Evolutionary conservation across 2,113 vertebrate species (phyloP), one percentile per base, ranked within the genome.

Genomic region (Leucopsar rothschildi): DNA sequence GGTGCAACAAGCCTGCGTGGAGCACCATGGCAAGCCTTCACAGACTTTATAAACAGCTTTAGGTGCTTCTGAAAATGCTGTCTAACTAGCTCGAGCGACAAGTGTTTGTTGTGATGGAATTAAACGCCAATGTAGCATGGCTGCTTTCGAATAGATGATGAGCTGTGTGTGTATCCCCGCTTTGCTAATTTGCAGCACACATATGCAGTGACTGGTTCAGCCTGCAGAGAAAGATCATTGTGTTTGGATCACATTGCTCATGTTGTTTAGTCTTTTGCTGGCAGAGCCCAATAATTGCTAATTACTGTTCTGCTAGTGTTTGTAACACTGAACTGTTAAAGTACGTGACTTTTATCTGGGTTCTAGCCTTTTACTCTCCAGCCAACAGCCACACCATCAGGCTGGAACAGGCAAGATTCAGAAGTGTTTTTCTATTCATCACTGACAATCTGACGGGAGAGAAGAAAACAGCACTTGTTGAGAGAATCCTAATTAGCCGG

Each of bases 81-180:
- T 8, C 55, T 20, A 31, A 69, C 71, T 31, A 44, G 39, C 71
- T 68, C 4, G 9, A 25, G n/a, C 10, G 35, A 70, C 28, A 35
- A 50, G 24, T 52, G 31, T 45, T 66, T 50, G 49, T n/a, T 63
- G 76, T n/a, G 47, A 37, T 5, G 27, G 47, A 70, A 31, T 70
- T 42, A 55, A 71, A 66, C 3, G 20, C 25, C 50, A 73, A 0
- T 17, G 27, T 10, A 39, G 76, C 42, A 49, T 2, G 40, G 39
- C 52, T 88, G 47, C 76, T 81, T 81, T 70, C 12, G 31, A 37
- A 28, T 77, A 81, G 71, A 89, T 47, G 68, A 5, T 1, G 17
- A 49, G 49, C 59, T 77, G n/a, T 0, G 4, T 3, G 6, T 21
- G 59, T 24, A 10, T 35, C 68, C 55, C 3, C 0, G 15, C 7